Evolutionary conservation across 2,797 vertebrate species (phyloP).

Genomic region (Sebastiscus tertius): DNA sequence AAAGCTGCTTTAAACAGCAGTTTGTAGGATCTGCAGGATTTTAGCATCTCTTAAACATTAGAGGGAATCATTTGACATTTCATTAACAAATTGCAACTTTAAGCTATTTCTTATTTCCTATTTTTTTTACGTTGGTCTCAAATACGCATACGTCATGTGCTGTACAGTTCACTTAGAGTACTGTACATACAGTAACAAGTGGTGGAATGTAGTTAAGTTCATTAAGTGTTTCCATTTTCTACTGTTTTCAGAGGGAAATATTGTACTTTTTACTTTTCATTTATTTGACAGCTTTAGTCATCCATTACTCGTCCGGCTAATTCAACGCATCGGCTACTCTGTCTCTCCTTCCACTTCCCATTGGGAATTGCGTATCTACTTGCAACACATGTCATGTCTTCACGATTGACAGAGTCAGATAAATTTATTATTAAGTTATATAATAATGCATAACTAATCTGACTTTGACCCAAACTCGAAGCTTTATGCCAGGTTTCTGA

Average conservation of each 20-base stretch:
- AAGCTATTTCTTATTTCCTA: neutral
- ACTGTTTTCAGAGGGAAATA: neutral
- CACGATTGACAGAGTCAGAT: too few species aligned
- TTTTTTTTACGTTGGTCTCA: neutral
- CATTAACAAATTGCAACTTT: neutral
- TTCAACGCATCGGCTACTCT: neutral
- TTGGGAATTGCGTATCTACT: too few species aligned
- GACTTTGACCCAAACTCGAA: too few species aligned
- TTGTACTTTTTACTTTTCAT: neutral
- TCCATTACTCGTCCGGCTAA: neutral
- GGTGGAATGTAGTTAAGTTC: neutral
- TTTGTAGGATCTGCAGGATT: neutral
- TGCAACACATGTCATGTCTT: neutral
- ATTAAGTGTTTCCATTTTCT: neutral
- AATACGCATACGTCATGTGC: neutral
- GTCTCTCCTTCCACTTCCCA: too few species aligned
- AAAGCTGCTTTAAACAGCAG: neutral
- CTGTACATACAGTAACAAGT: neutral
- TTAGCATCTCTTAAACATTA: neutral
- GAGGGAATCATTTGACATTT: neutral
- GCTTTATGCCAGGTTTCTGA: too few species aligned
- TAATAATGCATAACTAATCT: too few species aligned
- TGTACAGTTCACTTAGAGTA: neutral
- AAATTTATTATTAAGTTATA: too few species aligned
- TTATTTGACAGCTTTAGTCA: neutral